These are phyloP conservation scores for Gobiocypris rarus DNA, from an alignment of 2,113 vertebrate species.

Conservation along the genomic window DNA sequence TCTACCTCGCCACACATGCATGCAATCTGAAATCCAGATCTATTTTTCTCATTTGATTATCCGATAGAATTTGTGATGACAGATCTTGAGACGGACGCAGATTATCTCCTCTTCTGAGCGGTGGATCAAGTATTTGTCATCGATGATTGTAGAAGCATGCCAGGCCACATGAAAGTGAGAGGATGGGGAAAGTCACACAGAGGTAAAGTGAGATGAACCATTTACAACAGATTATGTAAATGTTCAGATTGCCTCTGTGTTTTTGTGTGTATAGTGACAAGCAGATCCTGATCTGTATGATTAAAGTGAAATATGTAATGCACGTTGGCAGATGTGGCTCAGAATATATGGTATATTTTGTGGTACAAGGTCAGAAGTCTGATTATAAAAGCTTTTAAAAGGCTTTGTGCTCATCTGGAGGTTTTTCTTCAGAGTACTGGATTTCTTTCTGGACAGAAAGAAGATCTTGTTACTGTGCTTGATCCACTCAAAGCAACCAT, in stretches of 20 bases:
- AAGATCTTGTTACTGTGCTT: not conserved
- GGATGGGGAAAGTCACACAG: not conserved
- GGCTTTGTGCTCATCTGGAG: not conserved
- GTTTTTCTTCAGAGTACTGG: not conserved
- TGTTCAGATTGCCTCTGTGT: not conserved
- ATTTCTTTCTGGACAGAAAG: not conserved
- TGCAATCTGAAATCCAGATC: too few species aligned
- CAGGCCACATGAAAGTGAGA: not conserved
- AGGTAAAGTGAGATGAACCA: not conserved
- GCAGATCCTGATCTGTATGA: not conserved
- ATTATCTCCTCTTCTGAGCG: not conserved
- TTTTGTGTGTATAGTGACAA: not conserved
- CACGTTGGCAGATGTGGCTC: not conserved
- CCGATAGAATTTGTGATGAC: not conserved
- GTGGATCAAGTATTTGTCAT: not conserved
- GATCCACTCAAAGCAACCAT: too few species aligned
- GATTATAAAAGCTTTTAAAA: constrained; percentile 4
- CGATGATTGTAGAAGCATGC: not conserved
- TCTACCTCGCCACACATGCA: too few species aligned
- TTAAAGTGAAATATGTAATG: not conserved
- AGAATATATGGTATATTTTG: not conserved
- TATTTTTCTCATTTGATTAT: not conserved
- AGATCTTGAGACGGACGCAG: not conserved
- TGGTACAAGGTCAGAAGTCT: not conserved
- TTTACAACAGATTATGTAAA: not conserved